Evolutionary conservation across 1,140 invertebrate genomes (phyloP), one percentile per base, ranked within the genome.

Genomic region (Pogonus chalceus): DNA sequence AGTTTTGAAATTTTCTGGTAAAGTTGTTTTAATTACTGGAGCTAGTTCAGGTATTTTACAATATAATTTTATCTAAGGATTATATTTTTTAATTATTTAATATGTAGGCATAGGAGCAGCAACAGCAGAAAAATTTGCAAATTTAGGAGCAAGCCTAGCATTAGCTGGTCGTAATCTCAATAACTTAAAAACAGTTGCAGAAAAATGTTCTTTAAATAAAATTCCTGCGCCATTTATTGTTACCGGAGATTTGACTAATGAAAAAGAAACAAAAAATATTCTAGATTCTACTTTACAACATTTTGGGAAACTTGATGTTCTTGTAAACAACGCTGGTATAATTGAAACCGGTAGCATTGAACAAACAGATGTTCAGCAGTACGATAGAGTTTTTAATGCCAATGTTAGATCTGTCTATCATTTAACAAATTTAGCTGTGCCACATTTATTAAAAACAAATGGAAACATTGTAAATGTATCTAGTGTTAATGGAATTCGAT

Each of bases 401-500:
- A 92, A 92, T 67, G 80, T 90, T 31, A 74, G 84, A 57, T 74
- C 85, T 35, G 72, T 89, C 1, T 90, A 84, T 66, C 77, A 87
- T 55, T 65, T 92, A 51, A 90, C 85, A 2, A 83, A 81, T 77
- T 60, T 90, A 20, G 82, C 84, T 50, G 79, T 85, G 1, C 88
- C 88, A 12, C 73, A 89, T 68, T 70, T 93, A 2, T 75, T 84
- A 2, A 68, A 79, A 61, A 79, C 77, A 1, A 85, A 87, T 69
- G 87, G 87, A 16, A 81, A 79, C 54, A 81, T 90, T 60, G 79
- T 92, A 1, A 92, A 92, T 69, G 79, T 90, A 0, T 90, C 87
- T 3, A 89, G 86, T 64, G 80, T 90, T 0, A 78, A 77, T 58
- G 84, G 87, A 20, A 67, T 81, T 4, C 74, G 85, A 66, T 76